phyloP scores from a whole-genome alignment of 2,888 invertebrate species.

The Nasonia oneida region DNA sequence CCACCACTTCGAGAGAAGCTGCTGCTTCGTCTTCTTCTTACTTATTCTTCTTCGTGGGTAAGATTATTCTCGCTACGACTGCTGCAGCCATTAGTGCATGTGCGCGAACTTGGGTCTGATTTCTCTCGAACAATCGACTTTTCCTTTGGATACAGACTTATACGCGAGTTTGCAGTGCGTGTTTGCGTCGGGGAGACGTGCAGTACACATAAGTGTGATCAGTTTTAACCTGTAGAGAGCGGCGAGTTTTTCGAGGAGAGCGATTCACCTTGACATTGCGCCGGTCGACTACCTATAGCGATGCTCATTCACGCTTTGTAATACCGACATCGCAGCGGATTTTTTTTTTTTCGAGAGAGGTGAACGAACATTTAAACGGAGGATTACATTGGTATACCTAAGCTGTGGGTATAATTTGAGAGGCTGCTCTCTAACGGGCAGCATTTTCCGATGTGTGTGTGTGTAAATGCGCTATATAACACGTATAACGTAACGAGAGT shows the following conservation, averaged over 20 bases:
- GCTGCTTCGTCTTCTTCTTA: not conserved
- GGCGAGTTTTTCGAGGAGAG: too few relatives aligned
- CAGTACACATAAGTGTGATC: too few relatives aligned
- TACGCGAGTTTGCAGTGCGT: too few relatives aligned
- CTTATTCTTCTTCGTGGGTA: not conserved
- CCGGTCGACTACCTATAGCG: not conserved
- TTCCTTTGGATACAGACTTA: not conserved
- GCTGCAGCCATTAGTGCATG: not conserved
- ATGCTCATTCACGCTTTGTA: not conserved
- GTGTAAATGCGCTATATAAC: too few relatives aligned
- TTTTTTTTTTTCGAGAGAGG: not conserved
- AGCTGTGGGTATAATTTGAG: conserved; percentile 1
- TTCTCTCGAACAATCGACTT: not conserved
- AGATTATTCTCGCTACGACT: not conserved
- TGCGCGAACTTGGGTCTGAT: not conserved
- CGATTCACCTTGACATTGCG: conserved; percentile 6
- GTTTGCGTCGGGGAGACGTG: too few relatives aligned
- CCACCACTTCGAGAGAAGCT: not conserved
- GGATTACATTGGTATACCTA: not conserved
- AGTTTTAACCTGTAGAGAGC: too few relatives aligned
- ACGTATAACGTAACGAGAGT: not conserved
- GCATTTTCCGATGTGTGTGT: not conserved
- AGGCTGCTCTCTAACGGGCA: not conserved
- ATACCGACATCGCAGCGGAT: not conserved
- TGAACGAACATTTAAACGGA: conserved; percentile 4